Conservation (phyloP, 2,888 invertebrate genomes). For the Deilephila elpenor region DNA sequence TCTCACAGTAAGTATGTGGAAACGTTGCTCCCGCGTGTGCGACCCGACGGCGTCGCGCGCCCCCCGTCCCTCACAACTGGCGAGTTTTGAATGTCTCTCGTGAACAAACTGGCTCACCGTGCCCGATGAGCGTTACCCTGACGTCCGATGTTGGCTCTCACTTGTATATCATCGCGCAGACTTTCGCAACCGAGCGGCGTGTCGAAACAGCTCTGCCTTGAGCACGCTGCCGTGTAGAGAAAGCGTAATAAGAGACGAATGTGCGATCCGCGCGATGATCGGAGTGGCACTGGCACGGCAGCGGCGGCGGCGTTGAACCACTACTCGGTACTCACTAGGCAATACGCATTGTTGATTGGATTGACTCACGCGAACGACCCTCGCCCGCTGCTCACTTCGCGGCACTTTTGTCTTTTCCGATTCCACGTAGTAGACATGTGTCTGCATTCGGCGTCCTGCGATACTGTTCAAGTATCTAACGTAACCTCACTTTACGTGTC, state of each 20-base stretch:
- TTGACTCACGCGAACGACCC: conserved; percentile 58
- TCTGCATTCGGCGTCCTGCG: neutral
- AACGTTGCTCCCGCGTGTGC: conserved; percentile 78
- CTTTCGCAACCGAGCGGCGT: conserved; percentile 82
- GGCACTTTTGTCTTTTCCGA: conserved; percentile 40
- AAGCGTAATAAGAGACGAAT: conserved; percentile 49
- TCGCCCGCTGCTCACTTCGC: conserved; percentile 68
- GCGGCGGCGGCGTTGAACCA: conserved; percentile 27
- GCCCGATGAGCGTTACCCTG: conserved; percentile 82
- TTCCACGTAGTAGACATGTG: conserved; percentile 31
- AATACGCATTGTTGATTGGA: conserved; percentile 34
- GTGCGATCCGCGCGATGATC: conserved; percentile 51
- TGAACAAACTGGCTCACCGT: conserved; percentile 80
- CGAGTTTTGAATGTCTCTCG: conserved; percentile 80
- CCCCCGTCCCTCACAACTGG: conserved; percentile 76
- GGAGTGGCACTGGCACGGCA: conserved; percentile 46
- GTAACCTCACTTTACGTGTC: conserved; percentile 10
- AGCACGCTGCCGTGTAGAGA: conserved; percentile 65
- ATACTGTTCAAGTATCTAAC: neutral
- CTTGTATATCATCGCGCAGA: conserved; percentile 84
- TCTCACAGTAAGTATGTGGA: conserved; percentile 71
- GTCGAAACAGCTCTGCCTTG: conserved; percentile 77
- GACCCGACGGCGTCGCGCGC: conserved; percentile 78
- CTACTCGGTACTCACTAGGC: conserved; percentile 37
- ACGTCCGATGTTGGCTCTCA: conserved; percentile 78